Evolutionary conservation across 2,797 vertebrate genomes (phyloP).

Genomic region (Malacoraja senta): DNA sequence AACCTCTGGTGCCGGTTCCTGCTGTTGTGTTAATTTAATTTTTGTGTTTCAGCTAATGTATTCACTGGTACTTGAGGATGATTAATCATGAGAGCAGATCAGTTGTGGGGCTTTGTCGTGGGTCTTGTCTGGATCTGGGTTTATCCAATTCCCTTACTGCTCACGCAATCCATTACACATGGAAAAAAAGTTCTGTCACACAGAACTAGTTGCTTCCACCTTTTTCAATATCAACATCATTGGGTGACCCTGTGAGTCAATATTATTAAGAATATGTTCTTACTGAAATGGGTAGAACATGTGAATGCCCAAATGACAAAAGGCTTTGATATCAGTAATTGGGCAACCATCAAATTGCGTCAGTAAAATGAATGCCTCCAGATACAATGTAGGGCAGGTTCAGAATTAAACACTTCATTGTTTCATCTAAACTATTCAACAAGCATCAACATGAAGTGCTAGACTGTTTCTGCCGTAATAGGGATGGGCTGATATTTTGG

Average conservation of each 20-base stretch:
- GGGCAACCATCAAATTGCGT: neutral
- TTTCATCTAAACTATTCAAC: neutral
- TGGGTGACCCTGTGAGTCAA: neutral
- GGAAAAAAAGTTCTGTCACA: too few relatives aligned
- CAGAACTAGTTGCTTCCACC: neutral
- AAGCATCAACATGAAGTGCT: neutral
- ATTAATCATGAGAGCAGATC: neutral
- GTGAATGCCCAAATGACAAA: neutral
- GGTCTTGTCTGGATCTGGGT: neutral
- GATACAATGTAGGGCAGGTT: neutral
- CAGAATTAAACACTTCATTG: neutral
- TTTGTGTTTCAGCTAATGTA: neutral
- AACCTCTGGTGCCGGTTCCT: neutral
- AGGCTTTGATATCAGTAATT: neutral
- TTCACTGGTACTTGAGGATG: neutral
- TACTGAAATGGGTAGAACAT: neutral
- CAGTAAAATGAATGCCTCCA: neutral
- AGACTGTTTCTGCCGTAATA: neutral
- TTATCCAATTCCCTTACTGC: too few relatives aligned
- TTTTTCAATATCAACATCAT: neutral
- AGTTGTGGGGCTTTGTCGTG: neutral
- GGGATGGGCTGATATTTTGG: neutral
- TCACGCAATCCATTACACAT: neutral
- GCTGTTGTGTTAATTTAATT: neutral
- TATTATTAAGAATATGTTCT: neutral